phyloP scores from a whole-genome alignment of 2,888 invertebrate species.

The Patella caerulea region DNA sequence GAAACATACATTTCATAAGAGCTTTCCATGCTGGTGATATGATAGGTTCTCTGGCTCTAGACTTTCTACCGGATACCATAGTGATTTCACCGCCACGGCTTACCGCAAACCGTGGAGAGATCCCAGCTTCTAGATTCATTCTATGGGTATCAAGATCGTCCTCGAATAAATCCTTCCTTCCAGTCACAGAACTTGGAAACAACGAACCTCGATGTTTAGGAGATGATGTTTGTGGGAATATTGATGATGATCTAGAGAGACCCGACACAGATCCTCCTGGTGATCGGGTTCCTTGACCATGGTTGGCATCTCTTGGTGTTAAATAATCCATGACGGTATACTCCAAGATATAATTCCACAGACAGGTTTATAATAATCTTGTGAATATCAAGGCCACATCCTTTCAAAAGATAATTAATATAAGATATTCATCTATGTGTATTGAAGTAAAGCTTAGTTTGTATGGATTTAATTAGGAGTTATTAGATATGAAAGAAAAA shows the following conservation, averaged over 20 bases:
- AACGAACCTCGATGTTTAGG: neutral
- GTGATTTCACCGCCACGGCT: neutral
- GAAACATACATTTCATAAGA: neutral
- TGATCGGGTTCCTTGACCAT: neutral
- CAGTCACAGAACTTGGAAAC: slow-evolving; percentile 5
- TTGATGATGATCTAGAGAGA: neutral
- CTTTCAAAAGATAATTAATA: too few relatives aligned
- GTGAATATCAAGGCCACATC: too few relatives aligned
- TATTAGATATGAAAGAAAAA: too few relatives aligned
- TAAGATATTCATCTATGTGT: too few relatives aligned
- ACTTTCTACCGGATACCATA: neutral
- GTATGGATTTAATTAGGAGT: too few relatives aligned
- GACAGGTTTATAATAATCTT: too few relatives aligned
- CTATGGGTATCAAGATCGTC: neutral
- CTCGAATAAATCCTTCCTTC: neutral
- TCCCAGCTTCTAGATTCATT: neutral
- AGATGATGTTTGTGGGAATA: neutral
- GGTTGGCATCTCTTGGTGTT: neutral
- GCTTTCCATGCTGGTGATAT: slow-evolving; percentile 3
- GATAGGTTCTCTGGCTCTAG: neutral
- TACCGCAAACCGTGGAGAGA: neutral
- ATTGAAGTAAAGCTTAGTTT: too few relatives aligned
- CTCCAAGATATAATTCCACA: too few relatives aligned
- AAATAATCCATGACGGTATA: neutral
- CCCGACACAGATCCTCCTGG: neutral